Base-by-base conservation (phyloP, 2,888 invertebrate genomes). In the Latheticus oryzae region DNA sequence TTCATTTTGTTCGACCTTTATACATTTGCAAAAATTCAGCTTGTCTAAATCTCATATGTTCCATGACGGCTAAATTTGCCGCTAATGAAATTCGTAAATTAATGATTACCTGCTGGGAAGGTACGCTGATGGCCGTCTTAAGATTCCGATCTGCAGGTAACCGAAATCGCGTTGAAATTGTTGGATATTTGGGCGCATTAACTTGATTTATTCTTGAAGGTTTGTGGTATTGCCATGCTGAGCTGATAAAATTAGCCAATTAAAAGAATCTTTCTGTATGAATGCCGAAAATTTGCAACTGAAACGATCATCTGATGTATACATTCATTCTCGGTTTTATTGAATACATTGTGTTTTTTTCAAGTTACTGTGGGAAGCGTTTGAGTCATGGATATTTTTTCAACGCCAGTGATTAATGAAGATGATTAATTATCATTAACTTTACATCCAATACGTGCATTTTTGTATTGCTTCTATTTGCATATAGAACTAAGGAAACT, bases 51-150 rank as follows among this genome's bases (percentile, higher is more conserved):
- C 19, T 32, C 12, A 9, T 21, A 21, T 17, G 19, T 38, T 38
- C 13, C 40, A 40, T 45, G 45, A 30, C 30, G 45, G 32, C 45
- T 45, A 45, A 45, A 45, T 45, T 45, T 30, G 30, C 45, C 13
- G 21, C 12, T 32, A 45, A 45, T 45, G 19, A 45, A 45, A 45
- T 45, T 45, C 32, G 9, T 12, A 32, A 45, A 45, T 45, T 45
- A 45, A 45, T 21, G 45, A 45, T 33, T 33, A n/a, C 45, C 45
- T 32, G 45, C 45, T 45, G 45, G 12, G 45, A 12, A 21, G 21
- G 43, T 13, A 9, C 35, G 35, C 35, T 19, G 35, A 16, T 37
- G 28, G 23, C 40, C 40, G 40, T 17, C 21, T 42, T 42, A 43
- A 45, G 19, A 45, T 45, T 45, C 45, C 45, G 17, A 35, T 3